These are phyloP conservation scores for Eurosta solidaginis DNA, from an alignment of 1,140 invertebrate species.

Conservation along the genomic window DNA sequence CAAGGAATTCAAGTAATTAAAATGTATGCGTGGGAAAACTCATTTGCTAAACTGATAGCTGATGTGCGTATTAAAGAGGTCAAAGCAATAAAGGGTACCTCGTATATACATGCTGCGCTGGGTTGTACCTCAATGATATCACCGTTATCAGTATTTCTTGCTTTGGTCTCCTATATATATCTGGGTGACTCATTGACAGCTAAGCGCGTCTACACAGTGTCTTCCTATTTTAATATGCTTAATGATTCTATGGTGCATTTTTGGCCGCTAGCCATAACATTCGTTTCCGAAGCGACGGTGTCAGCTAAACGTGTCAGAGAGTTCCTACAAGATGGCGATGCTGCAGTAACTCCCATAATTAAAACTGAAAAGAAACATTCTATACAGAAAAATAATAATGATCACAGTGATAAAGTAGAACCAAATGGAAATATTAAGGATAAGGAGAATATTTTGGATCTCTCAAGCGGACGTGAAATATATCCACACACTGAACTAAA, in stretches of 20 bases:
- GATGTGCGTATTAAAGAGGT: slow-evolving; percentile 66
- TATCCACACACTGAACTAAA: slow-evolving; percentile 47
- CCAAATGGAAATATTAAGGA: not conserved
- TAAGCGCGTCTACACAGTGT: slow-evolving; percentile 76
- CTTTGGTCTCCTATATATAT: slow-evolving; percentile 77
- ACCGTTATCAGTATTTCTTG: slow-evolving; percentile 78
- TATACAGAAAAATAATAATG: slow-evolving; percentile 36
- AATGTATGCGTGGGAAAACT: slow-evolving; percentile 90
- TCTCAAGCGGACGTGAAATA: slow-evolving; percentile 43
- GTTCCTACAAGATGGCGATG: slow-evolving; percentile 60
- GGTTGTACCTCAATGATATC: slow-evolving; percentile 68
- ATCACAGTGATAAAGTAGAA: not conserved
- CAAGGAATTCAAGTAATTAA: slow-evolving; percentile 82
- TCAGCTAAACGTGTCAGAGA: slow-evolving; percentile 72
- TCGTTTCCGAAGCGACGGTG: slow-evolving; percentile 66
- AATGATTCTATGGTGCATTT: slow-evolving; percentile 75
- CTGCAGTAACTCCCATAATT: slow-evolving; percentile 42
- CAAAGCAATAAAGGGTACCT: slow-evolving; percentile 64
- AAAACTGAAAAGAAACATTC: slow-evolving; percentile 36
- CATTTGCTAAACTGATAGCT: slow-evolving; percentile 74
- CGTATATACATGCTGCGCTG: slow-evolving; percentile 52
- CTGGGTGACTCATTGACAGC: slow-evolving; percentile 70
- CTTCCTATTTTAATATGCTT: slow-evolving; percentile 74
- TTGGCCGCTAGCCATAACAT: slow-evolving; percentile 70
- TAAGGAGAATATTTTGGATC: slow-evolving; percentile 1